Evolutionary conservation across 2,113 vertebrate genomes (phyloP).

Genomic region (Gymnocephalus cernua): DNA sequence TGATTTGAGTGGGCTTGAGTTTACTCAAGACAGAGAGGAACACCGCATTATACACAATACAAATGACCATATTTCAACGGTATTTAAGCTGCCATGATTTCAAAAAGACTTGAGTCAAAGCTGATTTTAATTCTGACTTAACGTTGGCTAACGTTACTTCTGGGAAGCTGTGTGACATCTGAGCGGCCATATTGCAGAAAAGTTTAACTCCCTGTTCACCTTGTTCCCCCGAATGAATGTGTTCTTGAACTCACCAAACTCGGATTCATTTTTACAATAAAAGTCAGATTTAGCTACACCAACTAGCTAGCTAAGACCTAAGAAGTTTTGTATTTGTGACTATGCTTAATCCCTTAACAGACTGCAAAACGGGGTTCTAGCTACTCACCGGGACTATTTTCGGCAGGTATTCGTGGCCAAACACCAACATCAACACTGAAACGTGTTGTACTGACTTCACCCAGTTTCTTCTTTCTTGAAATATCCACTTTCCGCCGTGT

Average conservation of each 20-base stretch:
- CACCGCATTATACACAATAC: not conserved
- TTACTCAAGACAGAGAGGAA: conserved; percentile 10
- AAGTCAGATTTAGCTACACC: not conserved
- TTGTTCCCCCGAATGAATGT: conserved; percentile 67
- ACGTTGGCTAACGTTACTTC: conserved; percentile 35
- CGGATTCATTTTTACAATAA: not conserved
- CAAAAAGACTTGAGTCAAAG: not conserved
- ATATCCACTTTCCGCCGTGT: not conserved
- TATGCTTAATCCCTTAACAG: not conserved
- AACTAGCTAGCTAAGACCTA: not conserved
- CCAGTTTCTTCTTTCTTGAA: not conserved
- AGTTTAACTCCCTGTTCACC: conserved; percentile 79
- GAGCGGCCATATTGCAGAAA: conserved; percentile 84
- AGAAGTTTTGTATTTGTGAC: too few species aligned
- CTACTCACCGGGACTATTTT: conserved; percentile 77
- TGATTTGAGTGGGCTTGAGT: conserved; percentile 61
- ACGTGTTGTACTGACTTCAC: conserved; percentile 45
- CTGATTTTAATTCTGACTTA: conserved; percentile 11
- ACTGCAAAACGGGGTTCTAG: not conserved
- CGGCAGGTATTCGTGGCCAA: conserved; percentile 72
- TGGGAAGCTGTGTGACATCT: conserved; percentile 68
- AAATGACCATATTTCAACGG: not conserved
- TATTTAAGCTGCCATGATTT: not conserved
- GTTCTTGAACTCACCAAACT: conserved; percentile 2
- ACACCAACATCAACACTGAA: conserved; percentile 68